Evolutionary conservation across 2,797 vertebrate genomes (phyloP).

Genomic region (Pelochelys cantorii): DNA sequence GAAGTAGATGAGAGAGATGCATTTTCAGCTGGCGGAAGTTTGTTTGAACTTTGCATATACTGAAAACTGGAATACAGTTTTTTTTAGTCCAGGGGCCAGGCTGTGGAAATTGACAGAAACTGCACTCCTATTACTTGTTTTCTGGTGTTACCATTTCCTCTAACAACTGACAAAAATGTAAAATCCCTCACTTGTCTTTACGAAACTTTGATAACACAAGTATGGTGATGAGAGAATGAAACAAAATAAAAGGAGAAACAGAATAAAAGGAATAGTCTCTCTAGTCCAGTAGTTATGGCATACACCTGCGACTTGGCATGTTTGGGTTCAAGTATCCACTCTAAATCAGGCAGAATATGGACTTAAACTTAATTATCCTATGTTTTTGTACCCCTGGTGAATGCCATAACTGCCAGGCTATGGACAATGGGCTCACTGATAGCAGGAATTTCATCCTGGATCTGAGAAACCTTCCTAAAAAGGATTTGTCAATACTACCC

Average conservation of each 20-base stretch:
- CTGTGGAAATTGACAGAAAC: background rate
- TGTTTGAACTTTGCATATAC: background rate
- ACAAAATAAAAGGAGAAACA: background rate
- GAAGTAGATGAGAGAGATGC: background rate
- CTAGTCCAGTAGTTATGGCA: too few relatives aligned
- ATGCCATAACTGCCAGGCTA: too few relatives aligned
- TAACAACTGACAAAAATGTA: background rate
- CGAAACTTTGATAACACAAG: background rate
- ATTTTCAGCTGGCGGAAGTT: background rate
- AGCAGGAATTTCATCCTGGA: too few relatives aligned
- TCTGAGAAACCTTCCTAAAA: too few relatives aligned
- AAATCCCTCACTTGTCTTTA: background rate
- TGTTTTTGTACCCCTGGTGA: too few relatives aligned
- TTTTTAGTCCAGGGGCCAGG: background rate
- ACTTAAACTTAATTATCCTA: too few relatives aligned
- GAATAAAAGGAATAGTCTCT: background rate
- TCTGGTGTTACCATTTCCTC: background rate
- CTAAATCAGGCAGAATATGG: too few relatives aligned
- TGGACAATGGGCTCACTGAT: too few relatives aligned
- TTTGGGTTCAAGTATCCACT: too few relatives aligned
- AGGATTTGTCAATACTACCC: too few relatives aligned
- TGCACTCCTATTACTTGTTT: background rate
- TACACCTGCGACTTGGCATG: too few relatives aligned
- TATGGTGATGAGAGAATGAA: background rate
- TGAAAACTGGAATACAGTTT: background rate